Evolutionary conservation across 2,888 invertebrate genomes (phyloP), one percentile per base, ranked within the genome.

Genomic region (Xestia xanthographa): DNA sequence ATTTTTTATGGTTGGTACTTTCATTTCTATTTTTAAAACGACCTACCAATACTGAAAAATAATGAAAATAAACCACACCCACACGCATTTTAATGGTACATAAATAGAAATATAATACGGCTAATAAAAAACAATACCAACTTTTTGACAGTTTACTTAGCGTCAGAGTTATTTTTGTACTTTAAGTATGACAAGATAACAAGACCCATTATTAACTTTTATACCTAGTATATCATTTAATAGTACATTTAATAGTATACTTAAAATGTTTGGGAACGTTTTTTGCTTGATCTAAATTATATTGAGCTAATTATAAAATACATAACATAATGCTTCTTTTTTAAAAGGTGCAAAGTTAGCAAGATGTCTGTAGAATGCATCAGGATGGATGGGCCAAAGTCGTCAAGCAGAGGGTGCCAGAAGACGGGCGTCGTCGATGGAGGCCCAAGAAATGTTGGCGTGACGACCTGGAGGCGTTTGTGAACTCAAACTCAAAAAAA

Each of bases 101-200:
- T 29, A 34, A 43, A 45, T 34, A 29, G 41, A 71, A 58, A 63
- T 17, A n/a, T 20, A 17, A 2, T 56, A 12, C 29, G 29, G 0
- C n/a, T 70, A 17, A 63, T 70, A 70, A 34, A 76, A 77, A 53
- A 48, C 56, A 26, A 58, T n/a, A 48, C 4, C 20, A 20, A 26
- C 17, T 53, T 67, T 45, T 72, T 34, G 4, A 17, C 14, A 26
- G 34, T 73, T 77, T 26, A 34, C 8, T 69, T 9, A 20, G 12
- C 45, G 34, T 34, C 26, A 26, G 29, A 68, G 68, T 41, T 65
- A 77, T 77, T 80, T 75, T 75, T 8, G 5, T 77, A 43, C 9
- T 17, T 9, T 8, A 75, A 17, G 29, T 26, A 50, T 65, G 56
- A 14, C 58, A 73, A 66, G 22, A n/a, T 34, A 26, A 63, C 29